These are phyloP conservation scores for Vollenhovia emeryi DNA, from an alignment of 1,140 invertebrate species.

Conservation along the genomic window DNA sequence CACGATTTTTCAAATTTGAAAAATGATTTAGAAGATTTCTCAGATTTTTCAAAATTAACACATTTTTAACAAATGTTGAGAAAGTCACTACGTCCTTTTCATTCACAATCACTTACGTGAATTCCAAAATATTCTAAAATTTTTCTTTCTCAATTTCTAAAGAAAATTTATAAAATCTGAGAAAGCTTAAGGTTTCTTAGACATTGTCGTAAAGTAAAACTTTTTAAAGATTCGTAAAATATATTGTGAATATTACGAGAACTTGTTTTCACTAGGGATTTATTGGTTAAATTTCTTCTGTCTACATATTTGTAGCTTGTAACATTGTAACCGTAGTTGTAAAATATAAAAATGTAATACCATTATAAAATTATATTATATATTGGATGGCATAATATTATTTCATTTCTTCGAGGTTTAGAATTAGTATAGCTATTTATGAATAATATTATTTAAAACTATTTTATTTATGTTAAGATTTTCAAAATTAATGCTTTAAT, in stretches of 20 bases:
- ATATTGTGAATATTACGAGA: too few relatives aligned
- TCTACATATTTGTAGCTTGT: background rate
- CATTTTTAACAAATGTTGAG: background rate
- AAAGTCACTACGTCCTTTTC: background rate
- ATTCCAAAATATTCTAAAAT: background rate
- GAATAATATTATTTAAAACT: background rate
- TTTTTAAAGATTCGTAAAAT: too few relatives aligned
- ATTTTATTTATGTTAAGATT: background rate
- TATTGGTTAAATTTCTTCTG: background rate
- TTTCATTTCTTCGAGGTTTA: background rate
- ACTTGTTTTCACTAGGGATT: background rate
- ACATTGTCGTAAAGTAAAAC: too few relatives aligned
- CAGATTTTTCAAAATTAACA: background rate
- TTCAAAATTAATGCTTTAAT: background rate
- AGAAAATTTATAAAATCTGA: background rate
- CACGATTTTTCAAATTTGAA: background rate
- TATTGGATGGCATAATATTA: too few relatives aligned
- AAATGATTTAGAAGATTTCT: background rate
- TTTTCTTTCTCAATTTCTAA: background rate
- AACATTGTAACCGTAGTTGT: background rate
- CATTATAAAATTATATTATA: too few relatives aligned
- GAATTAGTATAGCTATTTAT: background rate
- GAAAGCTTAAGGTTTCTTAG: too few relatives aligned
- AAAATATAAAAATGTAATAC: background rate
- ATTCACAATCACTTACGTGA: background rate